These are phyloP conservation scores for Sardinella longiceps DNA, from an alignment of 2,797 vertebrate genomes.

Conservation along the genomic window DNA sequence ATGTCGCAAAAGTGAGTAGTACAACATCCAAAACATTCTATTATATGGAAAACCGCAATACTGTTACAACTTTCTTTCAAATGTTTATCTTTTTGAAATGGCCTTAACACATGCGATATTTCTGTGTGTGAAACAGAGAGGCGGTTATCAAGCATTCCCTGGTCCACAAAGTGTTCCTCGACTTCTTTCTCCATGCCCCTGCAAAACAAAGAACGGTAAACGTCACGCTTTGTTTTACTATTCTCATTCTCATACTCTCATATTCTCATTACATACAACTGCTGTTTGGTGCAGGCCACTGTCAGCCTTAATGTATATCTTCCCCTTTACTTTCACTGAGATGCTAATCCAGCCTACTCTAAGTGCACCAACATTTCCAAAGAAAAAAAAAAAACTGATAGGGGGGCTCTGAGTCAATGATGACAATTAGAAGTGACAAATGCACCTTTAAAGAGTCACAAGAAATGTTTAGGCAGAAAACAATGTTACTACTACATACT, in stretches of 20 bases:
- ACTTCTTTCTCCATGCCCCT: slow-evolving; percentile 84
- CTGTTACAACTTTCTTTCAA: background rate
- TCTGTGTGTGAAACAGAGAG: slow-evolving; percentile 75
- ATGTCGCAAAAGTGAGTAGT: slow-evolving; percentile 93
- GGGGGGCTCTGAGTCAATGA: no score
- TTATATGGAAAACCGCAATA: background rate
- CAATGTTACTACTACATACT: no score
- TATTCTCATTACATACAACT: background rate
- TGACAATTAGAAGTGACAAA: no score
- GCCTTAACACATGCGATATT: background rate
- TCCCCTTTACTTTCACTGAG: no score
- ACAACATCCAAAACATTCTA: background rate
- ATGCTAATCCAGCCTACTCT: no score
- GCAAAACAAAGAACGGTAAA: slow-evolving; percentile 88
- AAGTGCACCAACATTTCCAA: no score
- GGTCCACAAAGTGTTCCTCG: slow-evolving; percentile 97
- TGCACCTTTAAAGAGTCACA: no score
- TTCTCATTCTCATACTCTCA: background rate
- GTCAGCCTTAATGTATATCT: background rate
- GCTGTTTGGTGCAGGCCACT: background rate
- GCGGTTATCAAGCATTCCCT: slow-evolving; percentile 94
- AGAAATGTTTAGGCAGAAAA: no score
- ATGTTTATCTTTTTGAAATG: background rate
- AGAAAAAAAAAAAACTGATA: no score
- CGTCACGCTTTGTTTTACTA: slow-evolving; percentile 31